A percentile compares a stretch with the other conserved stretches of the same genome.
Evolutionary conservation across 2,888 invertebrate genomes (phyloP).

Genomic region (Xestobium rufovillosum): DNA sequence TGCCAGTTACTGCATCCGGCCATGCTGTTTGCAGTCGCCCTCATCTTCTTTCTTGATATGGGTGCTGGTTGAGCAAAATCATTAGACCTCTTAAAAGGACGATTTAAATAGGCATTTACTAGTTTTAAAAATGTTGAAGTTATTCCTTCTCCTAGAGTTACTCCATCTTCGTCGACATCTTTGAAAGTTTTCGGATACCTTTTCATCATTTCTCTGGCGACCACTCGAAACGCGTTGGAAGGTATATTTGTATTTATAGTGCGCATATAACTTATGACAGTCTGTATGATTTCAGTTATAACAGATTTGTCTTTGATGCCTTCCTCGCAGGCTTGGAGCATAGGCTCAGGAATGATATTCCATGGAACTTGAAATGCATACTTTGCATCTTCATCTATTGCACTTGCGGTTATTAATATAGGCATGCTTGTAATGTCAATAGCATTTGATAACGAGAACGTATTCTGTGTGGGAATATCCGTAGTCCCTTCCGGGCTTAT

Average conservation of each 20-base stretch:
- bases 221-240: not conserved
- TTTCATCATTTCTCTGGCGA: slow-evolving; percentile 5
- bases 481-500: no score
- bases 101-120: no score
- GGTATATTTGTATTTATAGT: slow-evolving; percentile 4
- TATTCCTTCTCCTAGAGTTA: slow-evolving; percentile 7
- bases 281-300: not conserved
- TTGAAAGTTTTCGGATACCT: slow-evolving; percentile 6
- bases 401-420: no score
- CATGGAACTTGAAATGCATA: not conserved
- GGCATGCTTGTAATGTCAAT: no score
- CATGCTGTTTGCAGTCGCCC: no score
- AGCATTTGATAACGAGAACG: no score
- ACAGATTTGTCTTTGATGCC: slow-evolving; percentile 2
- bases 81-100: no score
- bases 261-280: not conserved
- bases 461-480: no score
- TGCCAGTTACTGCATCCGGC: no score
- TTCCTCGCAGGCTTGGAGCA: not conserved
- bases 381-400: slow-evolving; percentile 4
- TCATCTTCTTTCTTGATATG: no score
- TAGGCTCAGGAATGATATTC: not conserved
- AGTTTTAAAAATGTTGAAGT: slow-evolving; percentile 3
- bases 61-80: no score
- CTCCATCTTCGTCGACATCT: slow-evolving; percentile 4